These are phyloP conservation scores for Aphaenogaster ashmeadi DNA, from an alignment of 1,140 invertebrate species.

Conservation along the genomic window DNA sequence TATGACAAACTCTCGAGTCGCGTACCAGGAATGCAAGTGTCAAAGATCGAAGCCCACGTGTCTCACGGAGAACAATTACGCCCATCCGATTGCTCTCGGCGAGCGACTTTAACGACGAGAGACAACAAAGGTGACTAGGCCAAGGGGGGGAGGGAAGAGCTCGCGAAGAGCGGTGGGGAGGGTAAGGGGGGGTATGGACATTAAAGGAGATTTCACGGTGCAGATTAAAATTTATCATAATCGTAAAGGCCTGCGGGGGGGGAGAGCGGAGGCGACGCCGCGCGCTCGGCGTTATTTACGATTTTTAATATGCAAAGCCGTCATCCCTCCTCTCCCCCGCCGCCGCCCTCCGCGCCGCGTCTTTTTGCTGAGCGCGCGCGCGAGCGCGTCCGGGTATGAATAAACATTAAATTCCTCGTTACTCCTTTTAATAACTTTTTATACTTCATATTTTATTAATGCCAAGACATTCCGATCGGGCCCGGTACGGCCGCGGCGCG, in stretches of 20 bases:
- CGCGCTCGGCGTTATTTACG: conserved; percentile 72
- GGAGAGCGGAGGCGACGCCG: conserved; percentile 7
- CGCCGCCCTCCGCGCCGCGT: conserved; percentile 31
- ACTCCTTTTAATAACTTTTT: conserved; percentile 85
- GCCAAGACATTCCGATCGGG: conserved; percentile 81
- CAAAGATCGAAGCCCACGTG: conserved; percentile 61
- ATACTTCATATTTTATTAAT: conserved; percentile 86
- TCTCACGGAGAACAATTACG: conserved; percentile 59
- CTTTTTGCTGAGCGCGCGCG: conserved; percentile 61
- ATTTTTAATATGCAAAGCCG: conserved; percentile 80
- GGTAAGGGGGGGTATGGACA: conserved; percentile 19
- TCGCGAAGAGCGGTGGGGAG: background rate
- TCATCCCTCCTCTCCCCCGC: conserved; percentile 39
- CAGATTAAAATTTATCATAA: conserved; percentile 78
- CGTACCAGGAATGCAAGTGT: conserved; percentile 11
- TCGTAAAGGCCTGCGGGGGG: conserved; percentile 73
- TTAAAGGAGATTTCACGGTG: conserved; percentile 65
- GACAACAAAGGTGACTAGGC: conserved; percentile 45
- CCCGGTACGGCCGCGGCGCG: conserved; percentile 75
- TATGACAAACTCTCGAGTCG: conserved; percentile 8
- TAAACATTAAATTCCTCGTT: conserved; percentile 84
- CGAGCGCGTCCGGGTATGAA: conserved; percentile 77
- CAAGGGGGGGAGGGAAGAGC: background rate
- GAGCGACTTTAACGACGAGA: conserved; percentile 55
- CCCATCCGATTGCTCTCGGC: conserved; percentile 53